Percentiles rank a stretch among this genome's conserved stretches.
These are phyloP conservation scores for Poeciliopsis presidionis DNA, from an alignment of 2,797 vertebrate genomes.

Conservation along the genomic window DNA sequence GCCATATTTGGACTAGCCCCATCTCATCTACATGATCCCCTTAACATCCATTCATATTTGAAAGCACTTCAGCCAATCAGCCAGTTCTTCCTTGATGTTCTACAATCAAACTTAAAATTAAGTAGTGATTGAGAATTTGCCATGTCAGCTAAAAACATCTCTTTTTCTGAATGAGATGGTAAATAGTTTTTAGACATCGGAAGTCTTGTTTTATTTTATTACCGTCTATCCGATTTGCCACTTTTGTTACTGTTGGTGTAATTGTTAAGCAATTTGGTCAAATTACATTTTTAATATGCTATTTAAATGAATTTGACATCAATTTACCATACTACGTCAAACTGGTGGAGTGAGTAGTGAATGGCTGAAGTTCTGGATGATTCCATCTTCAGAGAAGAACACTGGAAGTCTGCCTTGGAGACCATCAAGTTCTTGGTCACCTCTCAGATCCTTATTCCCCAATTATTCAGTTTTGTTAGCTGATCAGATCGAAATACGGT, in stretches of 20 bases:
- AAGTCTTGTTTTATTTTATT: not conserved
- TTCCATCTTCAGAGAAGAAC: not conserved
- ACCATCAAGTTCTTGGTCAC: not conserved
- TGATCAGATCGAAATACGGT: not conserved
- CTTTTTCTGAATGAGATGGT: not conserved
- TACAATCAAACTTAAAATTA: not conserved
- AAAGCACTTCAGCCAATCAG: not conserved
- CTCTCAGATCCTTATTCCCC: not conserved
- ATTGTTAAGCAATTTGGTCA: not conserved
- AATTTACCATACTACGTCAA: not conserved
- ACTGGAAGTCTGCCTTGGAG: not conserved
- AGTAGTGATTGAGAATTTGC: not conserved
- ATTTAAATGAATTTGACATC: not conserved
- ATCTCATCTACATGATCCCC: too few species aligned
- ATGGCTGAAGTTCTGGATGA: not conserved
- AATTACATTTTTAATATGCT: not conserved
- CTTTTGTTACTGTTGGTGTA: not conserved
- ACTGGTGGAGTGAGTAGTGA: not conserved
- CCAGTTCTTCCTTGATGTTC: not conserved
- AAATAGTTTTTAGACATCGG: not conserved
- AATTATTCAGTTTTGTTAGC: not conserved
- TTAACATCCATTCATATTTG: not conserved
- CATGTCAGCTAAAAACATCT: not conserved
- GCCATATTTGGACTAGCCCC: not conserved
- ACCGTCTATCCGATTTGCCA: not conserved